phyloP scores from a whole-genome alignment of 2,888 invertebrate species.

The Periphyllus acericola region DNA sequence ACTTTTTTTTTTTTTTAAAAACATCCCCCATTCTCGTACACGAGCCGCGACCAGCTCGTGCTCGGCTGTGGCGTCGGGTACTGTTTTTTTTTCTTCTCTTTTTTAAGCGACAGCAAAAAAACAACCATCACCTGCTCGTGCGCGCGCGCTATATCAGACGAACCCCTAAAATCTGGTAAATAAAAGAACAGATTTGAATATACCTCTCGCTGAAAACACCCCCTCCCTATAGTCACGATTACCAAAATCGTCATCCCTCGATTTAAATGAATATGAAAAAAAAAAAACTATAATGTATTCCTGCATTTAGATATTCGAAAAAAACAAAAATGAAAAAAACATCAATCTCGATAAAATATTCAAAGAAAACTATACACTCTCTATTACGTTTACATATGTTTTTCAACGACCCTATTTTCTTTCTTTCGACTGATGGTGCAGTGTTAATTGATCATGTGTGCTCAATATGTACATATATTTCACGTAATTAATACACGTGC shows the following conservation, averaged over 20 bases:
- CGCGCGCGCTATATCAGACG: neutral
- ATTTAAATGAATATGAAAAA: neutral
- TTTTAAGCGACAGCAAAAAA: slow-evolving; percentile 46
- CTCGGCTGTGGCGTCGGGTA: slow-evolving; percentile 45
- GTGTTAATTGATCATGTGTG: too few relatives aligned
- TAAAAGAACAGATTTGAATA: slow-evolving; percentile 48
- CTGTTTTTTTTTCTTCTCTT: slow-evolving; percentile 30
- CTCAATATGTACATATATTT: too few relatives aligned
- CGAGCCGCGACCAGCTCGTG: slow-evolving; percentile 53
- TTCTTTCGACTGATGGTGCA: too few relatives aligned
- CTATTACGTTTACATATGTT: too few relatives aligned
- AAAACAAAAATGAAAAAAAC: neutral
- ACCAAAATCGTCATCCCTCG: neutral
- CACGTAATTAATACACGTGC: too few relatives aligned
- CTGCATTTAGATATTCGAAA: neutral
- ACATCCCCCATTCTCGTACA: slow-evolving; percentile 51
- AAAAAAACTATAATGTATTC: neutral
- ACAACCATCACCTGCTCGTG: slow-evolving; percentile 41
- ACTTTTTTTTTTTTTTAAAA: slow-evolving; percentile 41
- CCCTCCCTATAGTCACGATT: neutral
- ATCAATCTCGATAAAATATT: neutral
- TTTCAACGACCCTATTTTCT: too few relatives aligned
- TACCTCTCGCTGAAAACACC: slow-evolving; percentile 14
- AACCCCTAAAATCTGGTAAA: slow-evolving; percentile 38
- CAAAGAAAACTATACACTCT: neutral